These are phyloP conservation scores for Caerostris extrusa DNA, from an alignment of 1,140 invertebrate genomes.

Conservation along the genomic window DNA sequence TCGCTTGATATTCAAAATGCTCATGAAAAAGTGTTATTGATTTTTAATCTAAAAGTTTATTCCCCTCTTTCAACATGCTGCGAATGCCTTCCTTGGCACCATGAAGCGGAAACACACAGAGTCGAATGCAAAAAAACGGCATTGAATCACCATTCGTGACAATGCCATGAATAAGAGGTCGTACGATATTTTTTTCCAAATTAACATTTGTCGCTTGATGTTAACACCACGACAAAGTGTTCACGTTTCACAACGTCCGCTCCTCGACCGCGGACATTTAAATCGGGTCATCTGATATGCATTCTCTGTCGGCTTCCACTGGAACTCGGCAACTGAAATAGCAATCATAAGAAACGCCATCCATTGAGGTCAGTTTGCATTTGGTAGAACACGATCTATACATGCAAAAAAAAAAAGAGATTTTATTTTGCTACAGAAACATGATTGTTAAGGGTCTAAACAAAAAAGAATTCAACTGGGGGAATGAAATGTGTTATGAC, in stretches of 20 bases:
- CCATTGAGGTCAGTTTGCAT: constrained; percentile 33
- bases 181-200: not conserved
- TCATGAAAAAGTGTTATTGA: too few relatives aligned
- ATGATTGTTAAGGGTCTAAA: not conserved
- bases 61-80: not conserved
- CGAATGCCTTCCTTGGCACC: not conserved
- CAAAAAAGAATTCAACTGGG: constrained; percentile 21
- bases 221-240: not conserved
- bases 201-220: not conserved
- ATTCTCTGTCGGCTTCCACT: constrained; percentile 18
- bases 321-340: not conserved
- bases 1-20: not conserved
- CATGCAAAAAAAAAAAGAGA: not conserved
- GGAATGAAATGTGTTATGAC: not conserved
- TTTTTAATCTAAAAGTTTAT: not conserved
- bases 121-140: not conserved
- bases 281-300: constrained; percentile 23
- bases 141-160: not conserved
- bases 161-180: not conserved
- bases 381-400: not conserved
- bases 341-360: not conserved
- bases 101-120: not conserved
- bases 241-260: not conserved
- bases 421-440: not conserved
- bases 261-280: not conserved